Evolutionary conservation across 2,888 invertebrate species (phyloP), one percentile per base, ranked within the genome.

Genomic region (Eueremaeus valkanovi): DNA sequence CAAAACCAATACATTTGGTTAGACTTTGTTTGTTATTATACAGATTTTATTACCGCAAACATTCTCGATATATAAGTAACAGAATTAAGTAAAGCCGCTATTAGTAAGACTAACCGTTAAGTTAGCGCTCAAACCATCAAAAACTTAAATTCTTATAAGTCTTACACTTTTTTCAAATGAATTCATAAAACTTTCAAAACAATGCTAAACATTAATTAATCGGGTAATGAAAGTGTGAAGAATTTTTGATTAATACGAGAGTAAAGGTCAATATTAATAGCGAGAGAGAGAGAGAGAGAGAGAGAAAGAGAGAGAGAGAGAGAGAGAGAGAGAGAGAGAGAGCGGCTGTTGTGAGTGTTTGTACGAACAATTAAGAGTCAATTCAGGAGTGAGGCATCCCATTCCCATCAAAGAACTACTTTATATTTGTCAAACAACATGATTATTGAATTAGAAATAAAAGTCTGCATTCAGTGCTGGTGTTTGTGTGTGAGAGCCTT

Each of bases 361-460:
- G 63, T 33, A 29, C 63, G 36, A 36, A 33, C 33, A 63, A 63
- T 63, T 63, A 33, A 63, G 63, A 27, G 33, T 33, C 21, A 29
- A 63, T 63, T 63, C 33, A 63, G 63, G 9, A 33, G 33, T 33
- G 18, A 63, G 33, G 13, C 5, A 36, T 11, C 5, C 11, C 36
- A 36, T 8, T 36, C 6, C 5, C 18, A 8, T 63, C 33, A 63
- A 63, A 63, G 63, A 63, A 58, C n/a, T 63, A 63, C 63, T 63
- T 63, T 63, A 63, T 63, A 11, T 63, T 63, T 63, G 24, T 16
- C 33, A 33, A 29, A 63, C 31, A 33, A 63, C 63, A 63, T 29
- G 31, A 63, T 63, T 63, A 63, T 63, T 63, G 33, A 63, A 63
- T 63, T 63, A 63, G 63, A 63, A 31, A 63, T 63, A 63, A 63